Evolutionary conservation across 2,797 vertebrate genomes (phyloP).

Genomic region (Clarias pachynema): DNA sequence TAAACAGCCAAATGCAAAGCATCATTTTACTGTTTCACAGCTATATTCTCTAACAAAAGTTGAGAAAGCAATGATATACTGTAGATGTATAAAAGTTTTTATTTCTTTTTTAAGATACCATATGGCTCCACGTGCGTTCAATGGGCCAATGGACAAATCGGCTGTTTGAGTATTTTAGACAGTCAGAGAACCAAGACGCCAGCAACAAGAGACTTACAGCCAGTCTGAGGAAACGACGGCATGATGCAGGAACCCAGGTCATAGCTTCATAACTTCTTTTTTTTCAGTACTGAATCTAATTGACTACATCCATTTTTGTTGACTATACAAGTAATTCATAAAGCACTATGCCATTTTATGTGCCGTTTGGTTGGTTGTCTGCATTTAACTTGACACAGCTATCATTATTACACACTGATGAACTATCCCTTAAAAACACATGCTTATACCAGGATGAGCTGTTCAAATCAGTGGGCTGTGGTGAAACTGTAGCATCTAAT

Average conservation of each 20-base stretch:
- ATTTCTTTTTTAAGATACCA: constrained; percentile 67
- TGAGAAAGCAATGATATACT: not conserved
- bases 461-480: constrained; percentile 55
- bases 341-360: not conserved
- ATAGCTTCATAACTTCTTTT: not conserved
- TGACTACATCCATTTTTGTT: not conserved
- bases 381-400: not conserved
- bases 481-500: constrained; percentile 63
- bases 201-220: constrained; percentile 63
- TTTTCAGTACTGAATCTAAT: not conserved
- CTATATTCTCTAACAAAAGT: not conserved
- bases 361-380: not conserved
- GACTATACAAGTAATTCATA: not conserved
- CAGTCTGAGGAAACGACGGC: constrained; percentile 65
- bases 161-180: constrained; percentile 82
- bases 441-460: constrained; percentile 62
- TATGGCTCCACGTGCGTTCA: constrained; percentile 87
- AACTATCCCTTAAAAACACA: constrained; percentile 1
- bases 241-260: constrained; percentile 67
- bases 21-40: not conserved
- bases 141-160: constrained; percentile 90
- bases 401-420: not conserved
- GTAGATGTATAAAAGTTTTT: not conserved
- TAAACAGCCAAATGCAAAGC: not conserved
- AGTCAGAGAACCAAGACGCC: constrained; percentile 27